Base-by-base conservation (phyloP, 1,140 invertebrate species). In the Theocolax elegans region DNA sequence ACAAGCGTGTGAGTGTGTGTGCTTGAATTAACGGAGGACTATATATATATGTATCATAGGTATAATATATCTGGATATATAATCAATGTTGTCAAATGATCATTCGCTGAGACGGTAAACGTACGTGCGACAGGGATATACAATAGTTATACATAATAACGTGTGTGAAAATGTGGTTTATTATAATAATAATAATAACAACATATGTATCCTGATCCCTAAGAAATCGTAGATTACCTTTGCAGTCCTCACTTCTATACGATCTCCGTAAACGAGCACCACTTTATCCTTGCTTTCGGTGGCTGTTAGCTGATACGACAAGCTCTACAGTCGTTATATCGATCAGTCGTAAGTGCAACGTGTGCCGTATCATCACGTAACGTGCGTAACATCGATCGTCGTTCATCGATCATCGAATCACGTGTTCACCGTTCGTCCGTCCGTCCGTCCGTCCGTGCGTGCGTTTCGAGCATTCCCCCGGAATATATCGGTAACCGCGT, bases 241-340 rank as follows among this genome's bases (percentile, higher is more conserved):
- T 79, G 83, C n/a, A n/a, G n/a, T 81, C 74, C 85, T 83, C 71
- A 88, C 86, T 87, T 88, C 83, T 79, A 88, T 88, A 86, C 87
- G 87, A 81, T 88, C 87, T 76, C 84, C 85, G 77, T 88, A 88
- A 76, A 88, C 85, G 79, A 87, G 87, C 83, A 88, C 87, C 83
- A 88, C 86, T 81, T 86, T 86, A 83, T 88, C 87, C 84, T 84
- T 86, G 81, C 79, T 85, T 79, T 83, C 81, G 66, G 83, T 83
- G 44, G 82, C 82, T 21, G 82, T 83, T 72, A 86, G 81, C 74
- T 84, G 83, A 81, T 85, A 84, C 75, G 83, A 85, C 77, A 85
- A 77, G 77, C 84, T 85, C 85, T 85, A 78, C 67, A 67, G 17
- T 51, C 76, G 68, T n/a, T n/a, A n/a, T n/a, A n/a, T n/a, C n/a